Evolutionary conservation across 2,888 invertebrate species (phyloP).

Genomic region (Brachypterus glaber): DNA sequence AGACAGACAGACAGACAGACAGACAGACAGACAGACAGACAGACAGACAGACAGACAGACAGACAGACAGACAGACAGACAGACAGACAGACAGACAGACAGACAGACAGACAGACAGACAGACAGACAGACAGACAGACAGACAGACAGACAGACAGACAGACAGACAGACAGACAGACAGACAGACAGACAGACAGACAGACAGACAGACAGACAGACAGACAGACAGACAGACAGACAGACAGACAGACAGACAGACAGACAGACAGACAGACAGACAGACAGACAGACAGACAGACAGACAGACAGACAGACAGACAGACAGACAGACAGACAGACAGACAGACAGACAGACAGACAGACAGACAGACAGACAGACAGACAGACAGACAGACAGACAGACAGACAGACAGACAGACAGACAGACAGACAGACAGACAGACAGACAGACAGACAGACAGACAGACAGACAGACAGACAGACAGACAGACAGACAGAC

Average conservation of each 20-base stretch:
- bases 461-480: constrained; percentile 6
- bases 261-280: constrained; percentile 6
- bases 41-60: constrained; percentile 7
- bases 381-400: constrained; percentile 6
- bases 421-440: constrained; percentile 6
- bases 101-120: constrained; percentile 7
- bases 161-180: constrained; percentile 7
- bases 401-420: constrained; percentile 7
- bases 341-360: constrained; percentile 6
- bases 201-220: constrained; percentile 7
- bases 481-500: constrained; percentile 6
- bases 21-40: constrained; percentile 7
- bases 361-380: constrained; percentile 7
- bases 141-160: constrained; percentile 7
- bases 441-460: constrained; percentile 6
- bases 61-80: constrained; percentile 6
- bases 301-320: constrained; percentile 7
- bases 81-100: constrained; percentile 7
- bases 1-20: constrained; percentile 7
- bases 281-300: constrained; percentile 7
- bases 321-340: constrained; percentile 7
- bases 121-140: constrained; percentile 7
- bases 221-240: constrained; percentile 7
- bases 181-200: constrained; percentile 6
- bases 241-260: constrained; percentile 7